Evolutionary conservation across 1,140 invertebrate species (phyloP).

Genomic region (Musca vetustissima): DNA sequence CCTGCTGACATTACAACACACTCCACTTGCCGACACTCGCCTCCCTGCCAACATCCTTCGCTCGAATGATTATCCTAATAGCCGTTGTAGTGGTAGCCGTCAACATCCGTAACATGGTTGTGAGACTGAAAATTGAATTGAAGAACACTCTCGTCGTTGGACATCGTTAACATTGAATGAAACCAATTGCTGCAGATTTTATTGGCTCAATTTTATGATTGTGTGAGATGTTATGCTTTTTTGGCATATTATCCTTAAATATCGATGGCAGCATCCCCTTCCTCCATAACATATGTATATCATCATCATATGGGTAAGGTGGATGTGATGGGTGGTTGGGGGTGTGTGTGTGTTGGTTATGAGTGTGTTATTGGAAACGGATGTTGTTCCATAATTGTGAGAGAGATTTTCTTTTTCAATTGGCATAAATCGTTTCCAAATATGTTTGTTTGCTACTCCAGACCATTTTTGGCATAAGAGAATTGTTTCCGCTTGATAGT

Average conservation of each 20-base stretch:
- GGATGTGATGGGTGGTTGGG: background rate
- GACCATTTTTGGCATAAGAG: no score
- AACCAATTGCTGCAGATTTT: constrained; percentile 18
- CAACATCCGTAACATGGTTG: no score
- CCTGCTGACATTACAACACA: constrained; percentile 29
- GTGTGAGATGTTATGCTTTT: background rate
- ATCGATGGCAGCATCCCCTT: background rate
- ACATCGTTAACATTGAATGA: constrained; percentile 7
- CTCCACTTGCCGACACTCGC: constrained; percentile 2
- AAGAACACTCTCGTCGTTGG: background rate
- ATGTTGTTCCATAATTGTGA: background rate
- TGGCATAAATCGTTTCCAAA: constrained; percentile 5
- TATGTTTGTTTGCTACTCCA: constrained; percentile 1
- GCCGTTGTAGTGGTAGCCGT: background rate
- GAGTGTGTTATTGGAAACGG: background rate
- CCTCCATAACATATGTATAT: background rate
- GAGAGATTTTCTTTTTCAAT: background rate
- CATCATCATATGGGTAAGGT: background rate
- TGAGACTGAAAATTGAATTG: background rate
- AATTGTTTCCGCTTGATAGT: no score
- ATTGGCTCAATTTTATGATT: constrained; percentile 20
- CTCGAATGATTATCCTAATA: constrained; percentile 6
- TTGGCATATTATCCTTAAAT: background rate
- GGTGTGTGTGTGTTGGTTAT: background rate
- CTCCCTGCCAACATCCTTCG: no score